Conservation (phyloP, 2,113 vertebrate genomes). For the Taxidea taxus region DNA sequence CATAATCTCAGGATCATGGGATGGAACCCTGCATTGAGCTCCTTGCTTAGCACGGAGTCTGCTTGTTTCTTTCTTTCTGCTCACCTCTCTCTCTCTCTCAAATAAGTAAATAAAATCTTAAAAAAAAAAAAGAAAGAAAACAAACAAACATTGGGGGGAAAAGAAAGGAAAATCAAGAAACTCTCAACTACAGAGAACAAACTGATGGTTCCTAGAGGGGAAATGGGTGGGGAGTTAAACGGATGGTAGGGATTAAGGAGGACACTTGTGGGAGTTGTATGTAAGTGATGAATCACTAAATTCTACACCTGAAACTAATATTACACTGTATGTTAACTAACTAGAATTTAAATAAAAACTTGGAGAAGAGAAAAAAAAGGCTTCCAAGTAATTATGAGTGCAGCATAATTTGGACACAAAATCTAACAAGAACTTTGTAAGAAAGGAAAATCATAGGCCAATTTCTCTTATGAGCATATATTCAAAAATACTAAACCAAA, state of each 20-base stretch:
- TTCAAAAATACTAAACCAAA: background rate
- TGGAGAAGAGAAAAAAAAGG: background rate
- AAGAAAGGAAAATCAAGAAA: background rate
- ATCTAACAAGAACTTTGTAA: background rate
- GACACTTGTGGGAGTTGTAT: background rate
- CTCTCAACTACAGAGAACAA: background rate
- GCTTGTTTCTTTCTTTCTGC: too few relatives aligned
- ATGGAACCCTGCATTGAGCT: too few relatives aligned
- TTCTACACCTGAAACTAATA: background rate
- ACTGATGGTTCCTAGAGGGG: background rate
- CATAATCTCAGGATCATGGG: too few relatives aligned
- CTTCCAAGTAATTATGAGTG: background rate
- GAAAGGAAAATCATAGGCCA: background rate
- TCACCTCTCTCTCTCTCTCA: too few relatives aligned
- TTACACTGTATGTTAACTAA: background rate
- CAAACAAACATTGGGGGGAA: background rate
- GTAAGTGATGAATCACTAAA: background rate
- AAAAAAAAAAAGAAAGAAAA: background rate
- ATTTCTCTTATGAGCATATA: background rate
- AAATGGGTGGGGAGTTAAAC: background rate
- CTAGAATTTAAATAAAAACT: background rate
- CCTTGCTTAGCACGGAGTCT: too few relatives aligned
- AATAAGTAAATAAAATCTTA: too few relatives aligned
- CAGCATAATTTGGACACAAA: conserved; percentile 9
- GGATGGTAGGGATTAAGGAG: background rate